These are phyloP conservation scores for Eptesicus fuscus DNA, from an alignment of 2,113 vertebrate genomes.

Conservation along the genomic window DNA sequence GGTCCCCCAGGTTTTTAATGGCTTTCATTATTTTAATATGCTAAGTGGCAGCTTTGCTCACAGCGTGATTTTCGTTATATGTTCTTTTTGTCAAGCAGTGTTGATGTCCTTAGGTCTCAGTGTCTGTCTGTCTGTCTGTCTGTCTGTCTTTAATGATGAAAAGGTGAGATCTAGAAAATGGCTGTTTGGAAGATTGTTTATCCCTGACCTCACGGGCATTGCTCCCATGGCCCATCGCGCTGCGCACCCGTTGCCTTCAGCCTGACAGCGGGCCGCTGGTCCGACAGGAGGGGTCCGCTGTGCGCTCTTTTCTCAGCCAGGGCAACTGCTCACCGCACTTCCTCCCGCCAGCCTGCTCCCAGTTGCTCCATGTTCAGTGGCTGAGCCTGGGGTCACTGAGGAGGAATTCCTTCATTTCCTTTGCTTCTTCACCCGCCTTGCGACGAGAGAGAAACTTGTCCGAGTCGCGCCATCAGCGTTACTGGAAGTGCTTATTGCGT, in stretches of 20 bases:
- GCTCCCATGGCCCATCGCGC: not conserved
- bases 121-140: not conserved
- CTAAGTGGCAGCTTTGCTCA: not conserved
- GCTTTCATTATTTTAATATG: not conserved
- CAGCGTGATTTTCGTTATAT: not conserved
- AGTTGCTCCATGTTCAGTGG: not conserved
- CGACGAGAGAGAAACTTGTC: not conserved
- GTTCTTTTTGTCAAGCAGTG: not conserved
- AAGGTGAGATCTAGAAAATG: not conserved
- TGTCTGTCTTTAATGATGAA: not conserved
- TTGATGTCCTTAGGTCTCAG: not conserved
- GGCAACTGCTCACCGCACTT: not conserved
- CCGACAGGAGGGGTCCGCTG: not conserved
- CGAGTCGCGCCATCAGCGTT: fast-evolving
- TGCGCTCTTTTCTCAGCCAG: not conserved
- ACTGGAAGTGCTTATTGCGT: not conserved
- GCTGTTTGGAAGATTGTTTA: not conserved
- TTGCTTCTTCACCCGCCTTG: not conserved
- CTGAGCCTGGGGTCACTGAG: not conserved
- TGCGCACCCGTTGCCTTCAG: not conserved
- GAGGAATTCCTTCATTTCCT: not conserved
- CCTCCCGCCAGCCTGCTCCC: not conserved
- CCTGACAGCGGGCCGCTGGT: not conserved
- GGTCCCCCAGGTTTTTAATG: not conserved
- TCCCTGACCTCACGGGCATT: not conserved